phyloP scores from a whole-genome alignment of 2,797 vertebrate genomes.

The Takifugu rubripes region DNA sequence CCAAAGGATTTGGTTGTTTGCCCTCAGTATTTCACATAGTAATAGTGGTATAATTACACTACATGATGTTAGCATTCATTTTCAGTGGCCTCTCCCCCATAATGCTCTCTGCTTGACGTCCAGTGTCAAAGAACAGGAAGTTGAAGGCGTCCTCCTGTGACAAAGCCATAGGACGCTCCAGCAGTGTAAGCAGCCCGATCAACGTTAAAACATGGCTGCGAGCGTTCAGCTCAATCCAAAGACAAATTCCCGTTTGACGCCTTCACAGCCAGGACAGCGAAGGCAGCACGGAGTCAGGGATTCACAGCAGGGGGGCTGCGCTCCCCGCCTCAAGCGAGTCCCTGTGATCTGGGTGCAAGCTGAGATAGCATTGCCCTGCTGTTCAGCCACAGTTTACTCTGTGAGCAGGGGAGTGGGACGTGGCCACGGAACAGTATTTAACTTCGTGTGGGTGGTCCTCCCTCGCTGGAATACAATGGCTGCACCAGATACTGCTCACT shows the following conservation, averaged over 20 bases:
- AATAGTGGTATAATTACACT: background rate
- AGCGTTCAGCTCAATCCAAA: conserved; percentile 45
- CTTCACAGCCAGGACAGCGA: conserved; percentile 39
- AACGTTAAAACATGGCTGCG: conserved; percentile 6
- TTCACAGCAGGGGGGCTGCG: conserved; percentile 24
- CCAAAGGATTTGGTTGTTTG: conserved; percentile 44
- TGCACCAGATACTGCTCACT: conserved; percentile 72
- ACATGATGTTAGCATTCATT: conserved; percentile 10
- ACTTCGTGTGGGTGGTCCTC: conserved; percentile 75
- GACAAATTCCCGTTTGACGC: conserved; percentile 50
- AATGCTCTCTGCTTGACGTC: conserved; percentile 38
- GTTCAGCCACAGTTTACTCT: conserved; percentile 64
- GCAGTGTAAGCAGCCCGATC: conserved; percentile 43
- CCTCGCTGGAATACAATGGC: conserved; percentile 69
- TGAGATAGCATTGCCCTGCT: conserved; percentile 60
- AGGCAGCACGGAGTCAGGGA: conserved; percentile 21
- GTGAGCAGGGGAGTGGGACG: conserved; percentile 54
- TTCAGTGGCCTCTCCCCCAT: conserved; percentile 21
- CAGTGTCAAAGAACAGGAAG: conserved; percentile 54
- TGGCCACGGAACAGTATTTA: conserved; percentile 66
- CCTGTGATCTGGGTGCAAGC: conserved; percentile 60
- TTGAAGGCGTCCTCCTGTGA: conserved; percentile 52
- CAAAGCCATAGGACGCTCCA: conserved; percentile 59
- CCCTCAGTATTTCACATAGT: conserved; percentile 21
- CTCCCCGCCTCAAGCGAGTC: conserved; percentile 26